Evolutionary conservation across 2,113 vertebrate species (phyloP).

Genomic region (Trogon surrucura): DNA sequence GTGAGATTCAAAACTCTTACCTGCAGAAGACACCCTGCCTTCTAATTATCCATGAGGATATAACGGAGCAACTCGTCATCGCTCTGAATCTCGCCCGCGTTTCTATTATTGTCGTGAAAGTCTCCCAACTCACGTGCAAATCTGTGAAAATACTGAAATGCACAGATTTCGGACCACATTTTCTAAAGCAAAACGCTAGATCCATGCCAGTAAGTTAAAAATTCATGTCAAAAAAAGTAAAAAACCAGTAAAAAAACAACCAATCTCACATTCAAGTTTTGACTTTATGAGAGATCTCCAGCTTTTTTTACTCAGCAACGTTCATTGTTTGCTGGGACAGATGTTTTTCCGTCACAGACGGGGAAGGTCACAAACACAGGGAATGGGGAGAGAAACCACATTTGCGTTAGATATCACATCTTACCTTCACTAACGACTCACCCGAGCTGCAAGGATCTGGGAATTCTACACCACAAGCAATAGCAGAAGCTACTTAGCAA

Average conservation of each 20-base stretch:
- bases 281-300: too few species aligned
- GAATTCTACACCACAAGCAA: neutral
- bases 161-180: too few species aligned
- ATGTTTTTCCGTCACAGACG: accelerated
- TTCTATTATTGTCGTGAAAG: too few species aligned
- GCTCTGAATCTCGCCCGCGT: too few species aligned
- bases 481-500: neutral
- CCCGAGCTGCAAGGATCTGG: neutral
- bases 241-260: neutral
- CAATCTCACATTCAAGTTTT: neutral
- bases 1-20: too few species aligned
- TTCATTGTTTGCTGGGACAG: neutral
- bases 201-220: neutral
- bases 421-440: neutral
- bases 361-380: neutral
- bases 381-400: neutral
- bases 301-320: too few species aligned
- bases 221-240: neutral
- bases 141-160: too few species aligned
- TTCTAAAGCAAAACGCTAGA: neutral
- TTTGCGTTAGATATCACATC: neutral
- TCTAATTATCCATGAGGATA: too few species aligned
- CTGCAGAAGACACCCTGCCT: too few species aligned
- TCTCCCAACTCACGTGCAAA: too few species aligned
- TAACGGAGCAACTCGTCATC: too few species aligned